Percentiles rank a stretch among this genome's conserved stretches.
Evolutionary conservation across 2,797 vertebrate genomes (phyloP).

Genomic region (Cossypha caffra): DNA sequence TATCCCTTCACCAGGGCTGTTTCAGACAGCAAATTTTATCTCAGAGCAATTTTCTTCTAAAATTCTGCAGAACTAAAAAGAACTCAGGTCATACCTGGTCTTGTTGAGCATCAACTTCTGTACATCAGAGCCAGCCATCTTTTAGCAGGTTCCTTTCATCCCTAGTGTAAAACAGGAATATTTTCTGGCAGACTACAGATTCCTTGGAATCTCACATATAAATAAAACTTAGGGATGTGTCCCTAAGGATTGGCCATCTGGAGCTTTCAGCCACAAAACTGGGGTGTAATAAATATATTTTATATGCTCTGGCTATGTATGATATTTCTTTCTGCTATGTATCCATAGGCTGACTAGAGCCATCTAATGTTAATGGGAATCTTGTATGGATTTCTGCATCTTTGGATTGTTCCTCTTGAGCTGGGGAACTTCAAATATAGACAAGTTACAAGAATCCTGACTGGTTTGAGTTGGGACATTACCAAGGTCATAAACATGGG

Average conservation of each 20-base stretch:
- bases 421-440: background rate
- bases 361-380: background rate
- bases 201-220: background rate
- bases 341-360: background rate
- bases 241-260: background rate
- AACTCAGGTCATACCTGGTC: background rate
- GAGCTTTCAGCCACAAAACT: background rate
- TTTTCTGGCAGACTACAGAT: background rate
- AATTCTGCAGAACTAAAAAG: background rate
- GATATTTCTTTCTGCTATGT: background rate
- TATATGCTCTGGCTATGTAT: background rate
- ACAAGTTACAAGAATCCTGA: background rate
- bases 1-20: background rate
- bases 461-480: background rate
- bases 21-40: background rate
- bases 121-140: background rate
- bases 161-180: background rate
- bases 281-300: background rate
- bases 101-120: background rate
- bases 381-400: background rate
- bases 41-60: background rate
- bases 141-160: background rate
- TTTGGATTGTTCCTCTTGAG: background rate
- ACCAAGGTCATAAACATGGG: background rate
- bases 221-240: background rate